Percentiles rank a stretch among this genome's conserved stretches.
Evolutionary conservation across 2,113 vertebrate species (phyloP).

Genomic region (Lepisosteus oculatus): DNA sequence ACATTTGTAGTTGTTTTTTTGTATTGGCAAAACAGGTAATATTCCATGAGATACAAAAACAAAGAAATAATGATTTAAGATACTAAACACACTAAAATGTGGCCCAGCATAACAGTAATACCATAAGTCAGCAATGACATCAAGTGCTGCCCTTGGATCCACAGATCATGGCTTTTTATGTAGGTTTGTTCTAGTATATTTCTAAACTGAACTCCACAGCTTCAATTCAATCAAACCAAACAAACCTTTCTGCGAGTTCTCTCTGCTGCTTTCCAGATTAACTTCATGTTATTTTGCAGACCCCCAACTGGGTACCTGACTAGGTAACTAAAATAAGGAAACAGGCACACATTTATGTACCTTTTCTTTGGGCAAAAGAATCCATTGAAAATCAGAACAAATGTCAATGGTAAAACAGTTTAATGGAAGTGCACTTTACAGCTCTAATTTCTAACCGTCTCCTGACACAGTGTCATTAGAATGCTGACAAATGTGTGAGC

Average conservation of each 20-base stretch:
- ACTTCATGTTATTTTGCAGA: background rate
- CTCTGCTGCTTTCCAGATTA: background rate
- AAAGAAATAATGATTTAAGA: no score
- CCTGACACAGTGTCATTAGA: constrained; percentile 18
- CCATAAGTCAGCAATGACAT: no score
- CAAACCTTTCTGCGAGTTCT: background rate
- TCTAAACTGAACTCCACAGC: background rate
- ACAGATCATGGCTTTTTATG: no score
- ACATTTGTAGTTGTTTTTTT: no score
- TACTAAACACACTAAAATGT: no score
- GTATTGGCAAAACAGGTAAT: no score
- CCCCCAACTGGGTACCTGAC: background rate
- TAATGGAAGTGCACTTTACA: background rate
- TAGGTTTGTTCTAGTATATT: background rate
- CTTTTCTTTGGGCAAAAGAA: background rate
- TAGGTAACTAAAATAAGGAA: background rate
- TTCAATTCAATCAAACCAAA: background rate
- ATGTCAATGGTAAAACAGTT: background rate
- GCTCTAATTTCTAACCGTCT: constrained; percentile 21
- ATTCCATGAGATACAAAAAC: no score
- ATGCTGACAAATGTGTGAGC: constrained; percentile 32
- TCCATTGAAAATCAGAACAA: background rate
- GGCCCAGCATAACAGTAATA: no score
- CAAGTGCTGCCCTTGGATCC: no score
- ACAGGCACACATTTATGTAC: background rate